These are phyloP conservation scores for Micromussa lordhowensis DNA, from an alignment of 92 coral and sea anemone genomes.

Conservation along the genomic window DNA sequence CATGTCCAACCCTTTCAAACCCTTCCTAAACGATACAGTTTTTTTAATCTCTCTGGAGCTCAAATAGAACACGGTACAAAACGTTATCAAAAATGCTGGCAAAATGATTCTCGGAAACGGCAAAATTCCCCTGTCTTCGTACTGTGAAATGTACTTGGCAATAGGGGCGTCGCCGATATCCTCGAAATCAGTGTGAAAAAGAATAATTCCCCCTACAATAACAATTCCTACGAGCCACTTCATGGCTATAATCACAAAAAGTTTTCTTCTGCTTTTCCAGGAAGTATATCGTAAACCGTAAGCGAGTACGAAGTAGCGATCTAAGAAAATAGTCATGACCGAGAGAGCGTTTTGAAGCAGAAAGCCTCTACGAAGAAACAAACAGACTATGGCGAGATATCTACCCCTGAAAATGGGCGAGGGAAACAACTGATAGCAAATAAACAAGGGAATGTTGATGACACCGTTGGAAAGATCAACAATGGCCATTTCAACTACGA, in stretches of 20 bases:
- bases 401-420: conserved; percentile 39
- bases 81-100: conserved; percentile 15
- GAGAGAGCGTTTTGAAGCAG: conserved; percentile 46
- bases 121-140: conserved; percentile 38
- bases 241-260: conserved; percentile 5
- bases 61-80: conserved; percentile 15
- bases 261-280: conserved; percentile 37
- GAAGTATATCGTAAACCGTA: conserved; percentile 50
- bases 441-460: conserved; percentile 40
- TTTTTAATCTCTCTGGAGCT: conserved; percentile 22
- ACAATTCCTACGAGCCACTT: conserved; percentile 30
- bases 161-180: conserved; percentile 32
- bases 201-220: conserved; percentile 2
- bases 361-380: conserved; percentile 22
- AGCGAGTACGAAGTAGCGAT: conserved; percentile 53
- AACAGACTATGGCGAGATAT: conserved; percentile 18
- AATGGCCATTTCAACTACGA: conserved; percentile 53
- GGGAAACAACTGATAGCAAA: conserved; percentile 32
- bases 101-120: conserved; percentile 33
- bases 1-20: background rate
- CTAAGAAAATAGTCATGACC: conserved; percentile 42
- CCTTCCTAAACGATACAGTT: background rate
- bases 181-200: conserved; percentile 24
- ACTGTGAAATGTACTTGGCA: conserved; percentile 26
- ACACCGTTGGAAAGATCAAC: conserved; percentile 45